Conservation (phyloP, 2,888 invertebrate genomes). For the Arenicola marina region DNA sequence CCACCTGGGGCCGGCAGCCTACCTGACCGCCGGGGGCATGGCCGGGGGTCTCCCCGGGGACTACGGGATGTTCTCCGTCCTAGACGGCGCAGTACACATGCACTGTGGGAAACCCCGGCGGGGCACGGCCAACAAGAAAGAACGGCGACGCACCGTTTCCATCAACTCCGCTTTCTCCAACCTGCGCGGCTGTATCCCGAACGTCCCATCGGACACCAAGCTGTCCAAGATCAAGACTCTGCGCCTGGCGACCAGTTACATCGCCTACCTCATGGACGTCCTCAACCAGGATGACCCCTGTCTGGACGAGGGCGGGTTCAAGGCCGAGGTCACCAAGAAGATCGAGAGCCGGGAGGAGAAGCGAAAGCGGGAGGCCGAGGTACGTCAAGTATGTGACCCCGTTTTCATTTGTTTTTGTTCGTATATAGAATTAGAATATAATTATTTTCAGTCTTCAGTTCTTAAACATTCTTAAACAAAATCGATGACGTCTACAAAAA, state of each 20-base stretch:
- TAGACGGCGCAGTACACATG: background rate
- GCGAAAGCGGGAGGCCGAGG: constrained; percentile 29
- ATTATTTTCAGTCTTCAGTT: no score
- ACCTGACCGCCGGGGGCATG: no score
- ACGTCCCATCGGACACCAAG: constrained; percentile 94
- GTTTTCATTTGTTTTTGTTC: no score
- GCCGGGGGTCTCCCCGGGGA: no score
- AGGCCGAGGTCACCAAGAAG: constrained; percentile 75
- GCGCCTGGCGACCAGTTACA: constrained; percentile 74
- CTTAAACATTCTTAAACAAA: no score
- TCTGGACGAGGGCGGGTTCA: constrained; percentile 69
- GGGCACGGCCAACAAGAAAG: constrained; percentile 71
- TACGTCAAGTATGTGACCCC: no score
- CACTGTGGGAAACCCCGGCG: background rate
- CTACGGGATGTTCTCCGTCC: background rate
- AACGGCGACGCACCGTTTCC: constrained; percentile 85
- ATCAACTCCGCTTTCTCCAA: constrained; percentile 95
- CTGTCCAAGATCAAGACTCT: constrained; percentile 93
- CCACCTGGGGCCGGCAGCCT: background rate
- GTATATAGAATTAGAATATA: no score
- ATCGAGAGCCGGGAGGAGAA: constrained; percentile 44
- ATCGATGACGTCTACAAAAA: no score
- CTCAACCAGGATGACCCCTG: constrained; percentile 80
- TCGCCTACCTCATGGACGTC: constrained; percentile 85
- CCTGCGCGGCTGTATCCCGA: constrained; percentile 90